phyloP scores from a whole-genome alignment of 2,797 vertebrate genomes.

The Chelonia mydas region DNA sequence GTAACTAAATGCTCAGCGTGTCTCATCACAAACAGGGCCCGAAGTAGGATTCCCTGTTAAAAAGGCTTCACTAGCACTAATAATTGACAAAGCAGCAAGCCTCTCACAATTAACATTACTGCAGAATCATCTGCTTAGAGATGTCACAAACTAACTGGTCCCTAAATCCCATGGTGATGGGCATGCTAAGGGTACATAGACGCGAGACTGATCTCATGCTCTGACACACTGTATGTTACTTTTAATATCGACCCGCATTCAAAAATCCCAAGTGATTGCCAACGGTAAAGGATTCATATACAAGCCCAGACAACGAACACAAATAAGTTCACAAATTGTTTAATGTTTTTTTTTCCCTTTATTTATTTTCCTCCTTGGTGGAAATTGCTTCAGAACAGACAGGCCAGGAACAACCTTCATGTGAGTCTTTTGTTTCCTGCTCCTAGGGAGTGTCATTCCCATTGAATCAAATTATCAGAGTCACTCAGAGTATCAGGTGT shows the following conservation, averaged over 20 bases:
- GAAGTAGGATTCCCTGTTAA: background rate
- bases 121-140: background rate
- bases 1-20: background rate
- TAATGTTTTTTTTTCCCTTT: slow-evolving; percentile 2
- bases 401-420: background rate
- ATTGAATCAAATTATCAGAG: background rate
- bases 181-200: background rate
- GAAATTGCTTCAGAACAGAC: slow-evolving; percentile 33
- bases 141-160: background rate
- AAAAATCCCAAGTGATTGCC: background rate
- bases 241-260: background rate
- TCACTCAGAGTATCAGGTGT: slow-evolving; percentile 12
- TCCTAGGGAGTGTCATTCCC: slow-evolving; percentile 26
- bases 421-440: slow-evolving; percentile 12
- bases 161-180: background rate
- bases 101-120: background rate
- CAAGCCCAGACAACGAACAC: background rate
- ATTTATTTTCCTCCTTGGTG: background rate
- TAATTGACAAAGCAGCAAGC: background rate
- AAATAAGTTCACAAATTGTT: background rate
- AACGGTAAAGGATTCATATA: background rate
- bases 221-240: background rate
- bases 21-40: background rate
- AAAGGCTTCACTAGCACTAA: background rate
- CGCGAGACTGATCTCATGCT: background rate